Evolutionary conservation across 2,888 invertebrate species (phyloP).

Genomic region (Camponotus fellah): DNA sequence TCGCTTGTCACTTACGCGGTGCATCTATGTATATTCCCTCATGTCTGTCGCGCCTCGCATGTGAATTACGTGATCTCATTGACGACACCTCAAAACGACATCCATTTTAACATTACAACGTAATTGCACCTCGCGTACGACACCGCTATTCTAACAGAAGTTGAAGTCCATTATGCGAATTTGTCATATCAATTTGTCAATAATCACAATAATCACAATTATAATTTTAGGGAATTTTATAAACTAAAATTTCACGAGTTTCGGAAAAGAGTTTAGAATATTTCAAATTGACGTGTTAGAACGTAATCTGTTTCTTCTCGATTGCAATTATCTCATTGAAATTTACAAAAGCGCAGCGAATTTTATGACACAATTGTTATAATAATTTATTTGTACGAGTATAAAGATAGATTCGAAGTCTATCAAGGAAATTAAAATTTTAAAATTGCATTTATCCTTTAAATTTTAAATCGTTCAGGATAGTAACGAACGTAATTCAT

Average conservation of each 20-base stretch:
- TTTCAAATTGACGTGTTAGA: not conserved
- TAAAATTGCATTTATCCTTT: conserved; percentile 8
- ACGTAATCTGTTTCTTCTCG: not conserved
- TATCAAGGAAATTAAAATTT: not conserved
- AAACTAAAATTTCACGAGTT: not conserved
- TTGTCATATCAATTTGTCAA: not conserved
- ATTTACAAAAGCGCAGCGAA: not conserved
- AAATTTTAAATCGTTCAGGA: conserved; percentile 10
- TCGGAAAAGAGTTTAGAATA: not conserved
- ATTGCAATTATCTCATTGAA: not conserved
- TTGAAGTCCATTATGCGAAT: too few relatives aligned
- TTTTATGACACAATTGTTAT: not conserved
- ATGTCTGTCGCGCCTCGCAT: not conserved
- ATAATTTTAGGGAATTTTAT: not conserved
- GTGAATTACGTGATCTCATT: conserved; percentile 25
- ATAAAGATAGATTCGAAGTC: not conserved
- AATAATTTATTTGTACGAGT: not conserved
- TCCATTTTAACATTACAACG: conserved; percentile 2
- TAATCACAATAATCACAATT: not conserved
- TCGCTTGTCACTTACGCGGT: conserved; percentile 1
- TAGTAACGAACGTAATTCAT: conserved; percentile 1
- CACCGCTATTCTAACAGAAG: not conserved
- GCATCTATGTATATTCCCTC: conserved; percentile 1
- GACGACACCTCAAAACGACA: not conserved
- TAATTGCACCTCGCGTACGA: not conserved